phyloP scores from a whole-genome alignment of 2,113 vertebrate species.

The Nymphicus hollandicus region DNA sequence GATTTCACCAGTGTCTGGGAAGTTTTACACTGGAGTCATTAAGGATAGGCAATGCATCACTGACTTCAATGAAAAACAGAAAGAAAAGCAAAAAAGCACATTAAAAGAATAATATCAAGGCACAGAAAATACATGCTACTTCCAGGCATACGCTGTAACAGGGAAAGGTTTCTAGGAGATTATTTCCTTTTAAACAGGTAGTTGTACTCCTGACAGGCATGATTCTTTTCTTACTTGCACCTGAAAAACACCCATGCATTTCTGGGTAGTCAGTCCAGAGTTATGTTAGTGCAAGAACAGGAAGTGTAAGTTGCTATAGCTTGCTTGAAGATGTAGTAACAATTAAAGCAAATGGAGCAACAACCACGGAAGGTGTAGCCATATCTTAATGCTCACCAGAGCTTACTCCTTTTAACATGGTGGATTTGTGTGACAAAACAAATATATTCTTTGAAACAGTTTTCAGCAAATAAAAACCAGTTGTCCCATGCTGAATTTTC shows the following conservation, averaged over 20 bases:
- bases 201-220: not conserved
- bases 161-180: not conserved
- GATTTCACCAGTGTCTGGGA: not conserved
- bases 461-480: not conserved
- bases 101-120: slow-evolving; percentile 21
- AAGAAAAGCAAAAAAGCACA: slow-evolving; percentile 1
- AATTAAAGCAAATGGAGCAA: not conserved
- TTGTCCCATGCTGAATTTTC: not conserved
- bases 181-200: not conserved
- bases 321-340: not conserved
- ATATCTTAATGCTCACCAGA: not conserved
- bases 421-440: not conserved
- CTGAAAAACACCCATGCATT: not conserved
- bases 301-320: not conserved
- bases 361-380: not conserved
- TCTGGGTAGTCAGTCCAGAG: not conserved
- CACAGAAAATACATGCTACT: slow-evolving; percentile 57
- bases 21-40: not conserved
- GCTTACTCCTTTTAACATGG: not conserved
- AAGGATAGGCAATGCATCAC: not conserved
- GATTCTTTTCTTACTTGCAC: not conserved
- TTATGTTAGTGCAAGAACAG: not conserved
- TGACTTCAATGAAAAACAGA: slow-evolving; percentile 50
- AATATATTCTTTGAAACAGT: not conserved
- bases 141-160: slow-evolving; percentile 22